phyloP scores from a whole-genome alignment of 2,888 invertebrate species.

The Gibbula magus region DNA sequence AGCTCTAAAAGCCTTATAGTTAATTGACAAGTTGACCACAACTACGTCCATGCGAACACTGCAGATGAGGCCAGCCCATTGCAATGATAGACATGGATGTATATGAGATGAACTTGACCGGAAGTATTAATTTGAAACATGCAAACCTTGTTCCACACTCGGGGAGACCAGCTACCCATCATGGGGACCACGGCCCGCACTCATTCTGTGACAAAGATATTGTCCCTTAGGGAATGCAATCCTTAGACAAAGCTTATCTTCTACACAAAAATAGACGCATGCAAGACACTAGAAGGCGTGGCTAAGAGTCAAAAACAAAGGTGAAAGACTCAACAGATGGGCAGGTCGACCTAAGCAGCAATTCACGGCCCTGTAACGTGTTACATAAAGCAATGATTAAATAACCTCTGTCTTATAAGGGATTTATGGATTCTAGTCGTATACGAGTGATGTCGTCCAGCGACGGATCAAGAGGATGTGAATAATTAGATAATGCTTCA shows the following conservation, averaged over 20 bases:
- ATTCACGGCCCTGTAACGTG: background rate
- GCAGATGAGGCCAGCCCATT: background rate
- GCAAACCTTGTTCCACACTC: background rate
- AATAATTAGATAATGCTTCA: background rate
- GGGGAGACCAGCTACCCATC: background rate
- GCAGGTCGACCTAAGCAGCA: background rate
- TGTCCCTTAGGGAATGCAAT: background rate
- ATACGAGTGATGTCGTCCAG: constrained; percentile 9
- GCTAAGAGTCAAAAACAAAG: background rate
- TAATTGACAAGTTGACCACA: too few species aligned
- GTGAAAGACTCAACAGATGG: background rate
- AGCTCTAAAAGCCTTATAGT: too few species aligned
- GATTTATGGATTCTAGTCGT: background rate
- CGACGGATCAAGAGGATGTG: constrained; percentile 6
- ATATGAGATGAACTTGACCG: too few species aligned
- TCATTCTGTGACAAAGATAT: constrained; percentile 24
- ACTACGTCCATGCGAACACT: background rate
- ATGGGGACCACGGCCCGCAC: background rate
- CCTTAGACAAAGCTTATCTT: constrained; percentile 19
- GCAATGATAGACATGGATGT: background rate
- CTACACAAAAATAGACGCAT: constrained; percentile 13
- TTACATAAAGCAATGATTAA: background rate
- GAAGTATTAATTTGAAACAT: background rate
- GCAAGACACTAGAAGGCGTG: background rate
- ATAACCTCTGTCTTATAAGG: background rate